Base-by-base conservation (phyloP, 2,888 invertebrate species). In the Pandemis corylana region DNA sequence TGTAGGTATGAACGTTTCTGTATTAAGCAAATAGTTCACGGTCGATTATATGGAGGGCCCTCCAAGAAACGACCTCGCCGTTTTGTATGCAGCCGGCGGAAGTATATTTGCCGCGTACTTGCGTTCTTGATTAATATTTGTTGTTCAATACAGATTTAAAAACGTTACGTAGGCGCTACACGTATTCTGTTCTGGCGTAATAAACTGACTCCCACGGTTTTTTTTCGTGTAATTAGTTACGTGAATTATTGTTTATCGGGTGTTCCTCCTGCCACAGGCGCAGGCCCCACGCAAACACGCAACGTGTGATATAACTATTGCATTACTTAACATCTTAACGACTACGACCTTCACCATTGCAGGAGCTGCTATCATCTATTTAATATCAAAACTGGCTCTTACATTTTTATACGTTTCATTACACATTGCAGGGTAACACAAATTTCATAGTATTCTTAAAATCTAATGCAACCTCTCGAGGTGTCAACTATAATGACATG, bases 211-310 rank as follows among this genome's bases (percentile, higher is more conserved):
- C 74, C 74, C 74, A 75, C 74, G 69, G 62, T 20, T 69, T 70
- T 51, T 74, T 74, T 70, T 75, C 62, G 62, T 10, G 74, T 75
- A 75, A 75, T 75, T 75, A 75, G 74, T 75, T 75, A 66, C 70
- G 74, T 67, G 70, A 70, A 51, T 75, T 70, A 75, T 75, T 70
- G 66, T 67, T 70, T 65, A 69, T 69, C 53, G 62, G 51, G 53
- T 62, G 69, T 70, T 70, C 66, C 70, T 67, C 62, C 66, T 66
- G 65, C 36, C 44, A 44, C 7, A 7, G 7, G 7, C n/a, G 42
- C 66, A 36, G 28, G 70, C 74, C 66, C 66, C 62, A 75, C 53
- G 70, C 51, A 61, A 65, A 51, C 62, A 70, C 36, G 70, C 44
- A 70, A 66, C 44, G 44, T 28, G 15, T 66, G 44, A 28, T 64